phyloP scores from a whole-genome alignment of 2,888 invertebrate species.

The Drosophila sordidula region DNA sequence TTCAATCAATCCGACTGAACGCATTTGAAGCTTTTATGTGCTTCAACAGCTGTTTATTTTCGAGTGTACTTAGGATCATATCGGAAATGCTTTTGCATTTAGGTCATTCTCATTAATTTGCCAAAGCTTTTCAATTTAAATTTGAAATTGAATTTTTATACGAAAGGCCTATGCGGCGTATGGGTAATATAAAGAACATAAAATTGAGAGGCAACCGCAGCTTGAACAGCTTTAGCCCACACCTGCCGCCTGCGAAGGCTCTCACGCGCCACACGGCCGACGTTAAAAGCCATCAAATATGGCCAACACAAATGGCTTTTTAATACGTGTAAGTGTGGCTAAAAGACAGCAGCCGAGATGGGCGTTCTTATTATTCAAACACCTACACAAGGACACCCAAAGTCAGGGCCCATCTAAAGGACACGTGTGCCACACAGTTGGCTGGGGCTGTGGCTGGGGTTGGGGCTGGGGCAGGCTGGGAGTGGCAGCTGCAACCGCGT shows the following conservation, averaged over 20 bases:
- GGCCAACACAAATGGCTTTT: conserved; percentile 73
- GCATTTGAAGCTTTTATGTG: not conserved
- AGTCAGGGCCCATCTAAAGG: conserved; percentile 14
- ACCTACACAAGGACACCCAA: conserved; percentile 24
- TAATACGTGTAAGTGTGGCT: conserved; percentile 72
- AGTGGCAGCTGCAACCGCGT: conserved; percentile 53
- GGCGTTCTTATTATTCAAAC: conserved; percentile 66
- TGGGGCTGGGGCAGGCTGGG: not conserved
- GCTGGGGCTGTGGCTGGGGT: not conserved
- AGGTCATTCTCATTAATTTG: conserved; percentile 26
- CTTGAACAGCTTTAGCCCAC: conserved; percentile 20
- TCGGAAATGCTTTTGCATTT: not conserved
- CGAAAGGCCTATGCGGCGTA: conserved; percentile 44
- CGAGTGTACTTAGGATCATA: not conserved
- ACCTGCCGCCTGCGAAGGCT: conserved; percentile 41
- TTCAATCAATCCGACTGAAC: not conserved
- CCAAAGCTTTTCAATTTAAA: conserved; percentile 67
- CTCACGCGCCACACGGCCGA: conserved; percentile 49
- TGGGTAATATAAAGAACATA: conserved; percentile 64
- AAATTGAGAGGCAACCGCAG: conserved; percentile 31
- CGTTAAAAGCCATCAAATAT: conserved; percentile 72
- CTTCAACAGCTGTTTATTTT: not conserved
- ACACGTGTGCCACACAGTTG: conserved; percentile 25
- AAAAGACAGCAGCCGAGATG: conserved; percentile 35
- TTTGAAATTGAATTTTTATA: conserved; percentile 70